These are phyloP conservation scores for Epizoanthus stellaris DNA, from an alignment of 92 coral and sea anemone species.

Conservation along the genomic window DNA sequence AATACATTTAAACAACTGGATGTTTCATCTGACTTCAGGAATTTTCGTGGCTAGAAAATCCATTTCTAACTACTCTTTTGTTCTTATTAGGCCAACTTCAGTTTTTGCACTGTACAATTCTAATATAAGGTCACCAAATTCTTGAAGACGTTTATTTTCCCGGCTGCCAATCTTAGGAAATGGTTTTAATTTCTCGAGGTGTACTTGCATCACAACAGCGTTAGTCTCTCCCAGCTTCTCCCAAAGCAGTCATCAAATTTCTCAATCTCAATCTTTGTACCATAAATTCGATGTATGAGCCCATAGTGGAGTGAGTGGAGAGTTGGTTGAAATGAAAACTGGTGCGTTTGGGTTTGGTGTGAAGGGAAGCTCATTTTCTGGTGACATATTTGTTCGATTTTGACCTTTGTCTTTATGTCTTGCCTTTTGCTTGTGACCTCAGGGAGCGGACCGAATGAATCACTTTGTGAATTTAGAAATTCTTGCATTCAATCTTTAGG, in stretches of 20 bases:
- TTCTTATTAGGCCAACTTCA: not conserved
- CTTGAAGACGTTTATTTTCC: constrained; percentile 53
- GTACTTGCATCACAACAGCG: constrained; percentile 62
- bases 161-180: constrained; percentile 45
- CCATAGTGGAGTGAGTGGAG: no score
- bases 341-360: no score
- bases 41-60: no score
- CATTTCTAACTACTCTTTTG: no score
- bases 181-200: constrained; percentile 43
- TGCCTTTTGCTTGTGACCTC: not conserved
- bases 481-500: not conserved
- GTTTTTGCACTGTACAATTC: constrained; percentile 63
- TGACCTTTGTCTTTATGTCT: not conserved
- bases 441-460: no score
- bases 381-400: not conserved
- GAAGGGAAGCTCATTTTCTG: not conserved
- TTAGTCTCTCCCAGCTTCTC: no score
- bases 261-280: constrained; percentile 37
- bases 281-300: constrained; percentile 41
- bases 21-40: no score
- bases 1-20: no score
- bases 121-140: constrained; percentile 58
- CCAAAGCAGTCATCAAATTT: constrained; percentile 60
- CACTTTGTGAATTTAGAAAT: no score
- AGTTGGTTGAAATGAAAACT: no score